phyloP scores from a whole-genome alignment of 2,797 vertebrate species.

The Falco naumanni region DNA sequence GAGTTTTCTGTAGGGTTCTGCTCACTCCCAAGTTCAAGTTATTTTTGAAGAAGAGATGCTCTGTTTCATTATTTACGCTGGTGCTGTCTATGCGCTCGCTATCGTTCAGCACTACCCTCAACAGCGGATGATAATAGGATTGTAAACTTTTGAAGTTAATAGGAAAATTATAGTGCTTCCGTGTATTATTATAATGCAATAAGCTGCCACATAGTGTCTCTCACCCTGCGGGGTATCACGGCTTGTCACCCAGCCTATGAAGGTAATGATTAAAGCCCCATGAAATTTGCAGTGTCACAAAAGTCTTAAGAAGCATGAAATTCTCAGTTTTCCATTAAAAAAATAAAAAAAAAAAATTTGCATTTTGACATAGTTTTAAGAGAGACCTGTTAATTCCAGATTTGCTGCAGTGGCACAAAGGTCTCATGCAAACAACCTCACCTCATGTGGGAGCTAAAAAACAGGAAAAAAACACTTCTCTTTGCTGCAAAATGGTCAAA shows the following conservation, averaged over 20 bases:
- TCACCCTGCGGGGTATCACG: conserved; percentile 22
- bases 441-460: neutral
- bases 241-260: conserved; percentile 30
- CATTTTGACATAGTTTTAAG: neutral
- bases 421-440: neutral
- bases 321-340: conserved; percentile 12
- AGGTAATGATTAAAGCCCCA: conserved; percentile 75
- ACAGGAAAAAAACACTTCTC: neutral
- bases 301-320: conserved; percentile 55
- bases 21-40: neutral
- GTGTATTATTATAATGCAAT: conserved; percentile 31
- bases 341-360: neutral
- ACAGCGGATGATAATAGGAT: conserved; percentile 65
- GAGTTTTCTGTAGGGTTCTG: neutral
- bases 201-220: conserved; percentile 51
- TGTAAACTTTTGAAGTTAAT: conserved; percentile 77
- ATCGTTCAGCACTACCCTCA: conserved; percentile 25
- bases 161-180: conserved; percentile 61
- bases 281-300: conserved; percentile 77
- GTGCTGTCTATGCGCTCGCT: neutral
- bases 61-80: neutral
- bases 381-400: neutral
- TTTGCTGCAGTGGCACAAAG: neutral
- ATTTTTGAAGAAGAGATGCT: neutral
- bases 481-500: neutral